Evolutionary conservation across 2,888 invertebrate species (phyloP).

Genomic region (Lepidocyrtoides sp.): DNA sequence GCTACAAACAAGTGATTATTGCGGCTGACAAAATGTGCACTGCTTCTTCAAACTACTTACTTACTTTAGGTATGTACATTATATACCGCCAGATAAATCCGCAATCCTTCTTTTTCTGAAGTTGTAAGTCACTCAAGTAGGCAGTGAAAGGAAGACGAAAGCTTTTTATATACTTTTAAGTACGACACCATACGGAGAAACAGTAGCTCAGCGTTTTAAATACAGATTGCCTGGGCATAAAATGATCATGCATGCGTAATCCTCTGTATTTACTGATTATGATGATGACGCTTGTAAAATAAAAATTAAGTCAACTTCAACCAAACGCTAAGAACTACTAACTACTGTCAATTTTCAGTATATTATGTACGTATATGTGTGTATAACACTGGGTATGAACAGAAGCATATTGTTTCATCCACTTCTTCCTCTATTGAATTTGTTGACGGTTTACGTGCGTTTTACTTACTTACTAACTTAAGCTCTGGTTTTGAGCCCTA

Average conservation of each 20-base stretch:
- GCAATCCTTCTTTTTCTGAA: slow-evolving; percentile 50
- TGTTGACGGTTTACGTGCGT: not conserved
- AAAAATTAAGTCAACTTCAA: slow-evolving; percentile 78
- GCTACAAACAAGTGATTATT: slow-evolving; percentile 63
- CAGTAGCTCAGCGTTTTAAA: slow-evolving; percentile 36
- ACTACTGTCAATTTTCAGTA: not conserved
- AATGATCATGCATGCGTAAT: slow-evolving; percentile 74
- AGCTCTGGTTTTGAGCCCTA: slow-evolving; percentile 59
- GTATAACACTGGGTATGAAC: too few relatives aligned
- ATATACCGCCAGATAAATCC: slow-evolving; percentile 42
- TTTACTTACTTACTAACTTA: slow-evolving; percentile 35
- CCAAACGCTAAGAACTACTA: not conserved
- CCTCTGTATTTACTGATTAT: slow-evolving; percentile 55
- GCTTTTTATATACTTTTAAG: not conserved
- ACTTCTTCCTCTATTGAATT: too few relatives aligned
- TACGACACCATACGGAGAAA: not conserved
- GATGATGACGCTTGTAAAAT: slow-evolving; percentile 77
- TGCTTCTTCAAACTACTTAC: too few relatives aligned
- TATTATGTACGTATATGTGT: too few relatives aligned
- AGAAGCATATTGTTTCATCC: slow-evolving; percentile 25
- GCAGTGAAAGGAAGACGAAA: not conserved
- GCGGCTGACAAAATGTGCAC: slow-evolving; percentile 56
- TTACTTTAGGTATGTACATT: not conserved
- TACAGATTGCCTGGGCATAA: not conserved
- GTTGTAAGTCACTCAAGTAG: not conserved